phyloP scores from a whole-genome alignment of 2,113 vertebrate species.

The Dissostichus mawsoni region DNA sequence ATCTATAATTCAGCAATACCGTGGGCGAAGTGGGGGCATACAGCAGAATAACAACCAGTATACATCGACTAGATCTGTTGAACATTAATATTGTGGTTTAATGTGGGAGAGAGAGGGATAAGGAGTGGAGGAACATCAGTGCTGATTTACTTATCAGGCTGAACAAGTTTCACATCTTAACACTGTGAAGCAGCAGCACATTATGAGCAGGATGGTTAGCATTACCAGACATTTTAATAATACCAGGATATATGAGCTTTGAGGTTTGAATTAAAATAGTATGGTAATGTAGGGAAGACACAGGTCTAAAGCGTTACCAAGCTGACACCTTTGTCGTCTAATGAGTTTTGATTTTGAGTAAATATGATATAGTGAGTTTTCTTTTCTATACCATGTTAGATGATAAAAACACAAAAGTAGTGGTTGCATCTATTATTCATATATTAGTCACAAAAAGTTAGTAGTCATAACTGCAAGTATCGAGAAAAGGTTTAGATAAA shows the following conservation, averaged over 20 bases:
- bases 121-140: slow-evolving; percentile 2
- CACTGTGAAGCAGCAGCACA: slow-evolving; percentile 34
- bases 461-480: neutral
- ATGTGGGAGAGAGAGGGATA: slow-evolving; percentile 13
- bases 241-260: slow-evolving; percentile 30
- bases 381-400: neutral
- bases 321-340: neutral
- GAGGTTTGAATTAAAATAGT: neutral
- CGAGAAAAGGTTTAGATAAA: neutral
- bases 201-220: slow-evolving; percentile 51
- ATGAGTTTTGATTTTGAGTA: slow-evolving; percentile 17
- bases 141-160: slow-evolving; percentile 52
- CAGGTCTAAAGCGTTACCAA: neutral
- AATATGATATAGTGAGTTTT: slow-evolving; percentile 15
- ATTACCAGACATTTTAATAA: slow-evolving; percentile 43
- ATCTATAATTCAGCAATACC: slow-evolving; percentile 15
- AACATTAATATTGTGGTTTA: slow-evolving; percentile 39
- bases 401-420: slow-evolving; percentile 24
- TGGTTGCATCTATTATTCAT: neutral
- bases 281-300: slow-evolving; percentile 8
- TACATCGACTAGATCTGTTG: slow-evolving; percentile 43
- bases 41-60: slow-evolving; percentile 33
- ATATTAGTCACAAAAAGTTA: neutral
- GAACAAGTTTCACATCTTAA: slow-evolving; percentile 42
- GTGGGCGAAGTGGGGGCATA: neutral